These are phyloP conservation scores for Zaprionus nigranus DNA, from an alignment of 1,140 invertebrate genomes.

Conservation along the genomic window DNA sequence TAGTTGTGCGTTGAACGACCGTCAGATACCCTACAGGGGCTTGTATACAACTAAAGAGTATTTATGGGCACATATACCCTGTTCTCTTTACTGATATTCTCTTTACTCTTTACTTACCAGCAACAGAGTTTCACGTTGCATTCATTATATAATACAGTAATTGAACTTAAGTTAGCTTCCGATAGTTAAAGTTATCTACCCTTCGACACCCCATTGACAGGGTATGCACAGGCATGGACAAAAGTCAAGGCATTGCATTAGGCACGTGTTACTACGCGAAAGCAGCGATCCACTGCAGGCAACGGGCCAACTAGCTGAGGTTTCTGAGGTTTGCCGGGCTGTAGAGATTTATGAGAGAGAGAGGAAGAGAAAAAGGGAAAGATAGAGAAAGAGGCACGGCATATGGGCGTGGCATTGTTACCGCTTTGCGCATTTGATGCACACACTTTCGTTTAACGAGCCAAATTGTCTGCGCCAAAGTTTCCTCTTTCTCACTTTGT, in stretches of 20 bases:
- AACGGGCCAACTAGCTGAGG: not conserved
- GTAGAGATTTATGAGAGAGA: too few relatives aligned
- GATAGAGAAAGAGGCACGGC: not conserved
- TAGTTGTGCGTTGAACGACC: not conserved
- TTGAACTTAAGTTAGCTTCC: too few relatives aligned
- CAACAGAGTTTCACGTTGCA: too few relatives aligned
- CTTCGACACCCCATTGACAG: not conserved
- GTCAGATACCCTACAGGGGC: not conserved
- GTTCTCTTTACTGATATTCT: too few relatives aligned
- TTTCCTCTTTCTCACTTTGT: constrained; percentile 12
- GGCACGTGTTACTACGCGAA: constrained; percentile 39
- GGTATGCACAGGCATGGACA: constrained; percentile 20
- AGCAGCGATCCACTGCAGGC: not conserved
- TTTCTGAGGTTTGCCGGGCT: not conserved
- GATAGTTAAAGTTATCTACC: not conserved
- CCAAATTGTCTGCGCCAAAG: constrained; percentile 53
- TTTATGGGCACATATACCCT: too few relatives aligned
- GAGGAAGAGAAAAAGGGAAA: not conserved
- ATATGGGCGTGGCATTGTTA: constrained; percentile 45
- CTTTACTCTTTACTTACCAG: too few relatives aligned
- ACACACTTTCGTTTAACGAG: constrained; percentile 55
- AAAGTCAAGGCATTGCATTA: constrained; percentile 43
- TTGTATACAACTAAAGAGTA: not conserved
- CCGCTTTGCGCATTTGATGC: constrained; percentile 48
- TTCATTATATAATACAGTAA: too few relatives aligned